Evolutionary conservation across 2,888 invertebrate species (phyloP).

Genomic region (Lasioglossum pauxillum): DNA sequence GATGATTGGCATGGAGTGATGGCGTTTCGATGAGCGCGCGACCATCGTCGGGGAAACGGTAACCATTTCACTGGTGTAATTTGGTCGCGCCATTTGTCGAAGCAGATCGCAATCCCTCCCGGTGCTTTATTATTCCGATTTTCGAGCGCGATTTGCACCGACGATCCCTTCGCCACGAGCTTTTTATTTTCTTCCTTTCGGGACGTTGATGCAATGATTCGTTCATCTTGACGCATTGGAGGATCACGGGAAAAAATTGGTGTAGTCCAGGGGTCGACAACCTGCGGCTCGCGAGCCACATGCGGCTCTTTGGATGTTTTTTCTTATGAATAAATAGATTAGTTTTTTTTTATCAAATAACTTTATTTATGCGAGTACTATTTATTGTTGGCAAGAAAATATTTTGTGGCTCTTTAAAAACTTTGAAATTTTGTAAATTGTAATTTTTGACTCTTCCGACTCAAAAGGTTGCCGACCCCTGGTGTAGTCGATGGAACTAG

Average conservation of each 20-base stretch:
- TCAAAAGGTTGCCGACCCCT: no score
- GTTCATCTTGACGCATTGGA: conserved; percentile 28
- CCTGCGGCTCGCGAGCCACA: no score
- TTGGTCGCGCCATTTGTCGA: conserved; percentile 40
- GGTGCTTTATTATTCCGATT: conserved; percentile 3
- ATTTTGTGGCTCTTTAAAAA: no score
- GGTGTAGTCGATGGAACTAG: not conserved
- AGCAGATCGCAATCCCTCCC: conserved; percentile 22
- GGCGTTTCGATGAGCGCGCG: conserved; percentile 48
- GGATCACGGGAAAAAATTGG: not conserved
- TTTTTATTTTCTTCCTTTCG: not conserved
- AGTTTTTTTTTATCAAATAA: no score
- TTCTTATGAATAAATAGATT: no score
- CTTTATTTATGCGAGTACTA: no score
- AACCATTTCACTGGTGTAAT: conserved; percentile 32
- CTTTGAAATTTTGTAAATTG: no score
- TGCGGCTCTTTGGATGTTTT: no score
- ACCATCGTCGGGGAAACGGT: conserved; percentile 41
- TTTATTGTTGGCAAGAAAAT: no score
- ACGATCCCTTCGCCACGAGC: not conserved
- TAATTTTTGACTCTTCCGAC: no score
- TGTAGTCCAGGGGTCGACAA: no score
- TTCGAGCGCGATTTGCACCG: not conserved
- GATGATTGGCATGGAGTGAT: conserved; percentile 55
- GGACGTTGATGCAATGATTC: not conserved